A percentile compares a stretch with the other conserved stretches of the same genome.
These are phyloP conservation scores for Sardina pilchardus DNA, from an alignment of 2,113 vertebrate genomes.

Conservation along the genomic window DNA sequence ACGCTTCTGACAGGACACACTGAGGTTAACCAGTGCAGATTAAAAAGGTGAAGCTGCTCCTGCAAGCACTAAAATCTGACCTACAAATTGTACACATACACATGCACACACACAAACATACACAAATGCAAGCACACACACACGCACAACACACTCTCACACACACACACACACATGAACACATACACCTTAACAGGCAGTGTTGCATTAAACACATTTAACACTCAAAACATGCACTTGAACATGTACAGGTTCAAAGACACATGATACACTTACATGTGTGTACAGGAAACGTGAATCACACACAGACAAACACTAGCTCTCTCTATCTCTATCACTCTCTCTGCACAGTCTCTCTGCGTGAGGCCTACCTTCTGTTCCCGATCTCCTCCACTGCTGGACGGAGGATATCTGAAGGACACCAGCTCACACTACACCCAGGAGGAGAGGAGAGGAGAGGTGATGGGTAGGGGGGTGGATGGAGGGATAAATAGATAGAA, in stretches of 20 bases:
- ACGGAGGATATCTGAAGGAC: conserved; percentile 79
- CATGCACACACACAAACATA: not conserved
- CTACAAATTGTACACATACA: not conserved
- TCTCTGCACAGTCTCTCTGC: too few species aligned
- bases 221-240: not conserved
- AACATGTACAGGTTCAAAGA: not conserved
- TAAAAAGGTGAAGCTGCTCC: not conserved
- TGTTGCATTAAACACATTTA: not conserved
- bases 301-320: too few species aligned
- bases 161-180: not conserved
- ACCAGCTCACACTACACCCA: conserved; percentile 88
- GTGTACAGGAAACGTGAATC: not conserved
- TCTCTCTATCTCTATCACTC: too few species aligned
- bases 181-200: too few species aligned
- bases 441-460: conserved; percentile 57
- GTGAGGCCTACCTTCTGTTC: conserved; percentile 84
- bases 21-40: not conserved
- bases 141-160: not conserved
- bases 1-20: not conserved
- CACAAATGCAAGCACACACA: not conserved
- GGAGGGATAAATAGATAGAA: conserved; percentile 28
- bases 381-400: conserved; percentile 78
- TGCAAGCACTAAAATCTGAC: too few species aligned
- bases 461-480: conserved; percentile 45
- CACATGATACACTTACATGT: not conserved